Base-by-base conservation (phyloP, 2,113 vertebrate genomes). In the Eurypyga helias region DNA sequence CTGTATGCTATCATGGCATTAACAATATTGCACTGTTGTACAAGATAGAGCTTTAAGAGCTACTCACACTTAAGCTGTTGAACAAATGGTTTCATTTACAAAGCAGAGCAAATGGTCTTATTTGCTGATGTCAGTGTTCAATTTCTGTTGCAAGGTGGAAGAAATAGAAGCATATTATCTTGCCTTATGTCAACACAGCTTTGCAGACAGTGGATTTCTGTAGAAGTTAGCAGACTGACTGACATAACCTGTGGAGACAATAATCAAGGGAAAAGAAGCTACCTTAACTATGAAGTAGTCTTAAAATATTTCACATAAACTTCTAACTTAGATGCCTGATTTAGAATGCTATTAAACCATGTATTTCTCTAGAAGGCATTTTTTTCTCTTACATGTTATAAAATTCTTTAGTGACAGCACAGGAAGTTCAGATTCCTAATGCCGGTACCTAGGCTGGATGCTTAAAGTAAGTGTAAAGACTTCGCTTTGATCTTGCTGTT, bases 1-100 rank as follows among this genome's bases (percentile, higher is more conserved):
- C 96, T 98, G 91, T 91, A 72, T 92, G 80, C 94, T 93, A 94
- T 93, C 90, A 96, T 5, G 43, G 46, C 69, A 71, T 91, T 97
- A 96, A 96, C 96, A 96, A 77, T 96, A 93, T 79, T 91, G 79
- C 92, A 73, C 90, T 87, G 73, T 77, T 93, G 78, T 93, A 96
- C 80, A 91, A 65, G 77, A 73, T 15, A 83, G 70, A 90, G 60
- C 62, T 95, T 91, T 93, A 83, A 62, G 36, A 79, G 70, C 87
- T 90, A 64, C 69, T 85, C 71, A 52, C 57, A 72, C 67, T 88
- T 73, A 86, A 95, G 67, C 85, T 91, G 24, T 83, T 92, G 51
- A 86, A 73, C 76, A 94, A 96, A 89, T 72, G 95, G 64, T 87
- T 96, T 84, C 83, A 85, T 72, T 94, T 94, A 69, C 23, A 96